Base-by-base conservation (phyloP, 2,888 invertebrate genomes). In the Drosophila niveifrons region DNA sequence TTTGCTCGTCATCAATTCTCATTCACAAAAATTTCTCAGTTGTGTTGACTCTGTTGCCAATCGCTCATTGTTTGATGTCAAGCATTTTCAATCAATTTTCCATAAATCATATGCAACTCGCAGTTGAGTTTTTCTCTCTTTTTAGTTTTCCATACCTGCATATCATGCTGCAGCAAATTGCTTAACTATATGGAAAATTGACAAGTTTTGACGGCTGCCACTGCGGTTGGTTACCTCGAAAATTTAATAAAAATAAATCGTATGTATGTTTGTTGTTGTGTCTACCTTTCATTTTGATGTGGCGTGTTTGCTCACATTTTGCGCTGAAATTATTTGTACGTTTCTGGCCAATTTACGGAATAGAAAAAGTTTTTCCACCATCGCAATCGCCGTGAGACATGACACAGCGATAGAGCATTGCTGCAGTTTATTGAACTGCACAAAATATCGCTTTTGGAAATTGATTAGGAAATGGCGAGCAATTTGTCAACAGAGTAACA, bases 151-250 rank as follows among this genome's bases (percentile, higher is more conserved):
- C 29, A 2, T 39, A 53, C 48, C 67, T 75, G 50, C 64, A 72
- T 72, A 77, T 82, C 65, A 74, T 77, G 76, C 61, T 53, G 59
- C 43, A 39, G 63, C 50, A 82, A 84, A 84, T 87, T 85, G 88
- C 72, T 84, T 89, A 88, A 85, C 88, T 75, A 72, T 79, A 81
- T 88, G 88, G 86, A 89, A 85, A 89, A 85, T 85, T 89, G 89
- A 88, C 88, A 78, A 79, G 88, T 78, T 85, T 79, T 82, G 85
- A 85, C 72, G 80, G 66, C 71, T 87, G 85, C 77, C 79, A 87
- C 61, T 75, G 81, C 76, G 87, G 87, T 80, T 78, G 58, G 39
- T 44, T 67, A 13, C 55, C 72, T 58, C 36, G 11, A 71, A 72
- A 80, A 80, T 71, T 80, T 77, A 68, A 72, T 80, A 69, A 66